Conservation (phyloP, 2,113 vertebrate genomes). For the Rhagologus leucostigma region DNA sequence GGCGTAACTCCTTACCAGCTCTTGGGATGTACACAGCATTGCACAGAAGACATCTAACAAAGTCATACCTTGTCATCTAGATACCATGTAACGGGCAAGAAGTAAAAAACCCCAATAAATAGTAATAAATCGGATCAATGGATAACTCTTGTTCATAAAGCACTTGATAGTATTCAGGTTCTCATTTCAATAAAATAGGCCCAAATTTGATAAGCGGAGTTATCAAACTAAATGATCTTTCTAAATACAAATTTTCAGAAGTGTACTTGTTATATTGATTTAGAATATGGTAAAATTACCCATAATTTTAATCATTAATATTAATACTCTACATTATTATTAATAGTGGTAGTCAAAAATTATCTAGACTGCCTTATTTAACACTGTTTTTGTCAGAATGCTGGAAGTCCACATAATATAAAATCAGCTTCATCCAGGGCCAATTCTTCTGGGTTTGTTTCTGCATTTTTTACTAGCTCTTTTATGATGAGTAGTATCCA, state of each 20-base stretch:
- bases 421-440: neutral
- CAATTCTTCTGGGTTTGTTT: neutral
- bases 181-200: neutral
- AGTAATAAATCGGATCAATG: neutral
- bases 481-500: neutral
- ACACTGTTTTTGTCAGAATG: neutral
- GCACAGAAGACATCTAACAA: neutral
- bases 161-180: neutral
- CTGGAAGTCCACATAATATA: neutral
- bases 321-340: neutral
- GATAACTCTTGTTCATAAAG: neutral
- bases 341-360: neutral
- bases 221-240: neutral
- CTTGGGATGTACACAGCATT: neutral
- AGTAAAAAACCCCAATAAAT: neutral
- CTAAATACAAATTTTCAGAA: neutral
- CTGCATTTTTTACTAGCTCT: neutral
- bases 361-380: neutral
- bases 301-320: neutral
- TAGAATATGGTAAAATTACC: neutral
- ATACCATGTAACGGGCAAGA: neutral
- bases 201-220: neutral
- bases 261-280: neutral
- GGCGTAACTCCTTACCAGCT: neutral
- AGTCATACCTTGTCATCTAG: neutral